Conservation (phyloP, 2,113 vertebrate species). For the Thunnus maccoyii region DNA sequence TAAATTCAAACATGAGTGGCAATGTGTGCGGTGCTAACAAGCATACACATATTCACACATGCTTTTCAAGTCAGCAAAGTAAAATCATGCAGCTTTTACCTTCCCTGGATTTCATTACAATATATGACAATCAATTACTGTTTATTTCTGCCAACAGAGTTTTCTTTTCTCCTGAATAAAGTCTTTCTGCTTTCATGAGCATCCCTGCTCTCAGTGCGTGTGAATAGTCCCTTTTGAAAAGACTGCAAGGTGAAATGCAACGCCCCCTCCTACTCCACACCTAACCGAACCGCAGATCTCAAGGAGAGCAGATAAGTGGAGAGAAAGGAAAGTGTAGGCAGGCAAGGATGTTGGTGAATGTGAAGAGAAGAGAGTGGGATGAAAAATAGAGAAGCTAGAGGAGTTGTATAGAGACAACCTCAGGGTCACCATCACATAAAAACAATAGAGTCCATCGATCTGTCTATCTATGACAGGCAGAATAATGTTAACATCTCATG, state of each 20-base stretch:
- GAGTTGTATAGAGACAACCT: slow-evolving; percentile 28
- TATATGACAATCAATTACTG: slow-evolving; percentile 47
- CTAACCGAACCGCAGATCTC: slow-evolving; percentile 46
- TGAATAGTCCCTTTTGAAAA: slow-evolving; percentile 71
- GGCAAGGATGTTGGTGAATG: slow-evolving; percentile 37
- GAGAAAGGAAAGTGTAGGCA: slow-evolving; percentile 54
- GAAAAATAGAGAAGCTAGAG: slow-evolving; percentile 11
- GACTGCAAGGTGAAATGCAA: slow-evolving; percentile 69
- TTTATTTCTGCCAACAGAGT: slow-evolving; percentile 40
- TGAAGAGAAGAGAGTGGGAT: slow-evolving; percentile 46
- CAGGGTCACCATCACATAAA: slow-evolving; percentile 1
- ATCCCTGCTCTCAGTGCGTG: slow-evolving; percentile 42
- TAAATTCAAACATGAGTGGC: slow-evolving; percentile 35
- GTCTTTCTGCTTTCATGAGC: slow-evolving; percentile 56
- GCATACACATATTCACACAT: slow-evolving; percentile 27
- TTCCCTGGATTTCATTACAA: slow-evolving; percentile 53
- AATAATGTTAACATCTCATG: neutral
- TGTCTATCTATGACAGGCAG: neutral
- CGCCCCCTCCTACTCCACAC: slow-evolving; percentile 37
- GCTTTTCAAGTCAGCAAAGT: slow-evolving; percentile 36
- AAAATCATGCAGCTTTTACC: slow-evolving; percentile 43
- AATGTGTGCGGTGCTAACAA: neutral
- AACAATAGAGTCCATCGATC: slow-evolving; percentile 4
- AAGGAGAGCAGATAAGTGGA: slow-evolving; percentile 53
- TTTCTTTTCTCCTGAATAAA: slow-evolving; percentile 58